Conservation (phyloP, 2,113 vertebrate genomes). For the Dendropsophus ebraccatus region DNA sequence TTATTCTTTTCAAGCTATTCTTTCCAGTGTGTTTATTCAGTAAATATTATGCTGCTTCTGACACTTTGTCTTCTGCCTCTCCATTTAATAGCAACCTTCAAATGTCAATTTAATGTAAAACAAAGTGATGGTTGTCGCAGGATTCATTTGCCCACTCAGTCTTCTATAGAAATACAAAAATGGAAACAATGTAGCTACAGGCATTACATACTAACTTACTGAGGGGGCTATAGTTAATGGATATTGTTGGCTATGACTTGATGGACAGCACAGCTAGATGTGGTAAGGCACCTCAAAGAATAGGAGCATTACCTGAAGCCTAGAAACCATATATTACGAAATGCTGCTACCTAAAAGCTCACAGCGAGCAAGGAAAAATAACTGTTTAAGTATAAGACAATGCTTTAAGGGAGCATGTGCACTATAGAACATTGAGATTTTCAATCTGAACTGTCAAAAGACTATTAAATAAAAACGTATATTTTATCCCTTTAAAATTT, state of each 20-base stretch:
- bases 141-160: conserved; percentile 48
- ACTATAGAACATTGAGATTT: not conserved
- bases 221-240: conserved; percentile 1
- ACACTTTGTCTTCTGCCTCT: conserved; percentile 21
- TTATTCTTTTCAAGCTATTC: not conserved
- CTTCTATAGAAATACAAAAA: conserved; percentile 38
- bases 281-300: conserved; percentile 17
- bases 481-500: too few species aligned
- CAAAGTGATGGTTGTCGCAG: conserved; percentile 24
- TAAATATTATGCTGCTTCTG: conserved; percentile 39
- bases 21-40: not conserved
- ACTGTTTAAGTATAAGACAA: conserved; percentile 4
- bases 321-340: not conserved
- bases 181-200: conserved; percentile 46
- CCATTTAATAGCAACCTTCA: conserved; percentile 44
- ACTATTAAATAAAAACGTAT: too few species aligned
- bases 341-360: not conserved
- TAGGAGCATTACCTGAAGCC: not conserved
- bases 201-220: conserved; percentile 39
- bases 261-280: conserved; percentile 23
- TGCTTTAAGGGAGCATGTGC: too few species aligned
- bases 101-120: conserved; percentile 42
- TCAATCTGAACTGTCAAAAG: too few species aligned
- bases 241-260: conserved; percentile 17
- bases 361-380: not conserved